Evolutionary conservation across 2,797 vertebrate genomes (phyloP).

Genomic region (Peromyscus attwateri): DNA sequence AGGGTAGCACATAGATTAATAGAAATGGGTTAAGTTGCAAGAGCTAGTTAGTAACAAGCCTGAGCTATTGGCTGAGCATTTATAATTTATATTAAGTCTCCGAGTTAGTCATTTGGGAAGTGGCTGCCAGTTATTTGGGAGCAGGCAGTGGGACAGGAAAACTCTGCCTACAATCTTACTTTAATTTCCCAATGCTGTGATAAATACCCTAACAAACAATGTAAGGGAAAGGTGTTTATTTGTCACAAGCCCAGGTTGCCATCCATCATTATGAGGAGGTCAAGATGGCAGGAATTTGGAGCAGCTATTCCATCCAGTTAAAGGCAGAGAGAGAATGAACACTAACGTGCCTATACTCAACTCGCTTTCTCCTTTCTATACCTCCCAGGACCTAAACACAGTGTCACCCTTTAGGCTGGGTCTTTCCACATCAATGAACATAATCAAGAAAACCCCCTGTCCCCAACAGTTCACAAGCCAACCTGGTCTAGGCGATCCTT

Average conservation of each 20-base stretch:
- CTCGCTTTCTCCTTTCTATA: not conserved
- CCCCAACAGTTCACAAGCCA: not conserved
- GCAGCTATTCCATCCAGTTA: not conserved
- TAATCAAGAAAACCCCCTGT: not conserved
- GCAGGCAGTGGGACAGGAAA: too few species aligned
- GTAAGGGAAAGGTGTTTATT: not conserved
- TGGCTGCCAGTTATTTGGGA: too few species aligned
- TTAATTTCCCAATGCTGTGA: not conserved
- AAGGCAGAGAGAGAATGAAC: not conserved
- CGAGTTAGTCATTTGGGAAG: too few species aligned
- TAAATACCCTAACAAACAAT: not conserved
- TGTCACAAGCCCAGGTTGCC: not conserved
- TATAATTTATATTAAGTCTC: too few species aligned
- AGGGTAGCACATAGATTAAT: too few species aligned
- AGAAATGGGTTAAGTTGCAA: too few species aligned
- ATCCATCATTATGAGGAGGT: not conserved
- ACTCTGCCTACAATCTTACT: not conserved
- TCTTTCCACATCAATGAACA: not conserved
- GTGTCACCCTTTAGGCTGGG: not conserved
- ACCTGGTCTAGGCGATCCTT: not conserved
- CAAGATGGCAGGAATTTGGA: not conserved
- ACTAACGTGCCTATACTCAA: not conserved
- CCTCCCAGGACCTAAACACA: not conserved
- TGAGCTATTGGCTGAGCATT: too few species aligned
- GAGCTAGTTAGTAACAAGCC: too few species aligned